A percentile compares a stretch with the other conserved stretches of the same genome.
Conservation (phyloP, 1,140 invertebrate species). For the Parasteatoda tepidariorum region DNA sequence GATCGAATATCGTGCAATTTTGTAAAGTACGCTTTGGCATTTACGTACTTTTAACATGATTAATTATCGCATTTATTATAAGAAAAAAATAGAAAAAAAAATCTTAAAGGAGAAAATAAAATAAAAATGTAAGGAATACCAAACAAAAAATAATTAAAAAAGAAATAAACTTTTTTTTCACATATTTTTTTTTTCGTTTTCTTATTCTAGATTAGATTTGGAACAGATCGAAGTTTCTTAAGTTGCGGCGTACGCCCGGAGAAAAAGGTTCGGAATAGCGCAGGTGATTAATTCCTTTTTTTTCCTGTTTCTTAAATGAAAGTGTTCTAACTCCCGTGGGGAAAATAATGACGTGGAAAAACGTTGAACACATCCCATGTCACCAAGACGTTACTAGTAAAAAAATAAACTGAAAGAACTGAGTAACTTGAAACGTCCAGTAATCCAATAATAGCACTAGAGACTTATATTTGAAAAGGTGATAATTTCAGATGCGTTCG, state of each 20-base stretch:
- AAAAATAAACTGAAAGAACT: too few relatives aligned
- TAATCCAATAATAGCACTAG: too few relatives aligned
- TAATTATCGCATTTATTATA: slow-evolving; percentile 47
- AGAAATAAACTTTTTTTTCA: slow-evolving; percentile 19
- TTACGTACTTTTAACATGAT: slow-evolving; percentile 36
- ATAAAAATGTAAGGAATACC: not conserved
- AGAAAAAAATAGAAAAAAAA: slow-evolving; percentile 10
- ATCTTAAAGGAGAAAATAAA: not conserved
- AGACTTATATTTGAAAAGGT: too few relatives aligned
- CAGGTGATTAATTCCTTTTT: slow-evolving; percentile 51
- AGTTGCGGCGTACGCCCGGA: slow-evolving; percentile 27
- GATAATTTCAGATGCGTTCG: too few relatives aligned
- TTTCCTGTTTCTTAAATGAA: not conserved
- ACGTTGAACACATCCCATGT: not conserved
- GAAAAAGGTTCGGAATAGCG: too few relatives aligned
- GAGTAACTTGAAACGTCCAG: too few relatives aligned
- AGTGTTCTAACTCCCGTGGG: not conserved
- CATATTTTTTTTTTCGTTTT: not conserved
- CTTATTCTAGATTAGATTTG: slow-evolving; percentile 15
- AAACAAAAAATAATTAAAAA: slow-evolving; percentile 29
- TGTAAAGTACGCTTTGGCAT: not conserved
- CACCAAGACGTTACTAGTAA: too few relatives aligned
- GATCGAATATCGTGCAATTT: slow-evolving; percentile 31
- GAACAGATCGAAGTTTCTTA: slow-evolving; percentile 37
- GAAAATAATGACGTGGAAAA: slow-evolving; percentile 31